Base-by-base conservation (phyloP, 2,113 vertebrate species). In the Mohoua ochrocephala region DNA sequence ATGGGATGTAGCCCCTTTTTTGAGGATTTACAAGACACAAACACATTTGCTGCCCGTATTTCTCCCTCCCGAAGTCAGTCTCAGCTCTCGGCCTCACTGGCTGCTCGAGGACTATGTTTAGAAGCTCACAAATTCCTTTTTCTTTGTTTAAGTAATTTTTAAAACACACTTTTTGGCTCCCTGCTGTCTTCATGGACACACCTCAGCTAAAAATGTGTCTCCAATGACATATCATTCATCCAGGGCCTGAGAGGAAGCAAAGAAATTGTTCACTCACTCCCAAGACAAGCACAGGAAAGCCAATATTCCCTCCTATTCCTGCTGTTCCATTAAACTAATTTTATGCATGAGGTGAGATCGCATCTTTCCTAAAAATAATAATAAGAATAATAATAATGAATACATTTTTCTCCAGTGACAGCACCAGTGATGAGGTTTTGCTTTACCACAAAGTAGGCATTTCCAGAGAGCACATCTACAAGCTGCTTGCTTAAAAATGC, bases 331-430 rank as follows among this genome's bases (percentile, higher is more conserved):
- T 94, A 94, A 97, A 94, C 83, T 96, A 93, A 97, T 97, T 96
- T 96, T 96, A 96, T 97, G 95, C 92, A 96, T 97, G 95, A 97
- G 65, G 81, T 96, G 91, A 97, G 80, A 92, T 67, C 52, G 10
- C 79, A 78, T 93, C 73, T 91, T 84, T 90, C 50, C 71, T 84
- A 86, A 77, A 67, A 92, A 93, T 82, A 96, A 95, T 54, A 93
- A 70, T 41, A 92, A 87, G 9, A 91, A 87, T 76, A 89, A 80
- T 47, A 86, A 67, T 73, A 94, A 97, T 84, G 60, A 94, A 90
- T 52, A 77, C 78, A 93, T 97, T 95, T 96, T 95, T 96, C 93
- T 96, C 63, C 44, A 28, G 45, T 68, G 96, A 93, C 93, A 95
- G 91, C 79, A 50, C 44, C 71, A 41, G 52, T 23, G 37, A 89